These are phyloP conservation scores for Peromyscus maniculatus DNA, from an alignment of 2,113 vertebrate species.

Conservation along the genomic window DNA sequence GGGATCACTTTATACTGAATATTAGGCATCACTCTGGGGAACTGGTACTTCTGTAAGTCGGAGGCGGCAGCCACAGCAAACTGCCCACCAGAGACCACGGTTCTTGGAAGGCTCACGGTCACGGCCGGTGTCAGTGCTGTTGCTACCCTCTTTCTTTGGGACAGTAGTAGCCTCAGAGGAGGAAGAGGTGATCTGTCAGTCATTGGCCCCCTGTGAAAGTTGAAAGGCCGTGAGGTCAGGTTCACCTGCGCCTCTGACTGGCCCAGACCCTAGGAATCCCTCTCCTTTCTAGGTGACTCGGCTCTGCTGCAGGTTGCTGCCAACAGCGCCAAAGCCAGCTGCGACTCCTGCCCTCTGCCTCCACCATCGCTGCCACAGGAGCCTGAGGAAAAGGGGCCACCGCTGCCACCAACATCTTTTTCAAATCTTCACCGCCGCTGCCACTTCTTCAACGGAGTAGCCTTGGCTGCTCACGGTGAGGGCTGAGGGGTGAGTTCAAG, in stretches of 20 bases:
- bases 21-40: constrained; percentile 93
- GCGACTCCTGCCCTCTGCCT: constrained; percentile 91
- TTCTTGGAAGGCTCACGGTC: constrained; percentile 87
- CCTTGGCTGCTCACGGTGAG: background rate
- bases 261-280: constrained; percentile 87
- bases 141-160: constrained; percentile 87
- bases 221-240: constrained; percentile 92
- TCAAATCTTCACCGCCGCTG: background rate
- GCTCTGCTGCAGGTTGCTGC: constrained; percentile 98
- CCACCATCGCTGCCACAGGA: constrained; percentile 68
- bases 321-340: constrained; percentile 95
- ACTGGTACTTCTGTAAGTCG: constrained; percentile 92
- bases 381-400: background rate
- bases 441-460: background rate
- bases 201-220: constrained; percentile 92
- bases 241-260: constrained; percentile 89
- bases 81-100: constrained; percentile 88
- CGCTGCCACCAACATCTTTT: background rate
- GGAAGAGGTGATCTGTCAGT: constrained; percentile 95
- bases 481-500: too few species aligned
- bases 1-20: constrained; percentile 98
- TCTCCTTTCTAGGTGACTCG: constrained; percentile 94
- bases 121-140: constrained; percentile 77
- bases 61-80: constrained; percentile 92
- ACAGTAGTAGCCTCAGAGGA: constrained; percentile 87